Base-by-base conservation (phyloP, 2,113 vertebrate species). In the Cyprinodon brontotheroides region DNA sequence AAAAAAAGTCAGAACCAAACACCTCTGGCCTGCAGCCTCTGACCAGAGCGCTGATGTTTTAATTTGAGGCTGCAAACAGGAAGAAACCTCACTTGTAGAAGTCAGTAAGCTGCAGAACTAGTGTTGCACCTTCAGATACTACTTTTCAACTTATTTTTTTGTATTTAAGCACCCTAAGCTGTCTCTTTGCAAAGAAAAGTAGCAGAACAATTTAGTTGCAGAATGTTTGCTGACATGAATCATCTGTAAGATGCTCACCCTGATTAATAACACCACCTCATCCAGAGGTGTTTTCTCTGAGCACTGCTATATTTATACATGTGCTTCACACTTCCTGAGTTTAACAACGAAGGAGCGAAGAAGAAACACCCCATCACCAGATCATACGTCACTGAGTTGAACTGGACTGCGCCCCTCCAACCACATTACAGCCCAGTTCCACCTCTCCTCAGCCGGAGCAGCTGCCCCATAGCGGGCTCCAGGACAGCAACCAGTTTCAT, bases 351-450 rank as follows among this genome's bases (percentile, higher is more conserved):
- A 13, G 37, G 48, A 37, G 4, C 13, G 38, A 64, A 5, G 48
- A 11, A 45, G 59, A 41, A 68, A 66, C 76, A 48, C 38, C 69
- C 70, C 11, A 22, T 77, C 82, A 84, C 57, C 22, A 2, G 63
- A 37, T 20, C 61, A 15, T 48, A 29, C 5, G n/a, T 17, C 29
- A 70, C 3, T 50, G 0, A 60, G 45, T 36, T 2, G 65, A 53
- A 68, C 8, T 11, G 11, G 2, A 29, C 8, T 20, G 39, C 29
- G 4, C 9, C 48, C 48, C 4, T 41, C 41, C 41, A 41, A 9
- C 41, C 29, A 29, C 29, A 29, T 29, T 29, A 29, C 29, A 29
- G 29, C 29, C 29, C 29, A 2, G 29, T 29, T 29, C 29, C 29
- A 29, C 29, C 29, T 29, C 29, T 29, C 29, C 29, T 29, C 29